Evolutionary conservation across 2,888 invertebrate genomes (phyloP), one percentile per base, ranked within the genome.

Genomic region (Acleris emargana): DNA sequence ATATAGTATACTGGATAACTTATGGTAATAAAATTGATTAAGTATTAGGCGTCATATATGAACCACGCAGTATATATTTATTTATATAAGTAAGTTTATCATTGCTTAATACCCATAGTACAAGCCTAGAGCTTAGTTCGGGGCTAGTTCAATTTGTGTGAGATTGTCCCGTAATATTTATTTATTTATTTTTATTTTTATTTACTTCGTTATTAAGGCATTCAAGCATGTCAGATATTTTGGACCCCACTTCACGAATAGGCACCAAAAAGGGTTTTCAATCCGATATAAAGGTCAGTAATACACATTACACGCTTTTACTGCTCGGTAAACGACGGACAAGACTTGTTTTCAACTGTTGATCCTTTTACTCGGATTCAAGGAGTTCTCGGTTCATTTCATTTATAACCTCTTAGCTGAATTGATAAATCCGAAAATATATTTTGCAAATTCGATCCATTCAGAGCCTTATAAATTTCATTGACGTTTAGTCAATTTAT

Each of bases 261-360:
- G 50, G 20, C 59, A 7, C 16, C 22, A 18, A 45, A 57, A 55
- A 59, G 49, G 45, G 45, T 45, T 66, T 43, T 60, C 66, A 61
- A 66, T 66, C 47, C 20, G 22, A 47, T 28, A 55, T 57, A 61
- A 59, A 59, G 64, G 54, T n/a, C 16, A 51, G 50, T 52, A 32
- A 42, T 55, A 28, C 64, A 45, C 55, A 61, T 66, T 60, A 64
- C 50, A 60, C 43, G 57, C 66, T 57, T 61, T 61, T 66, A 55
- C 38, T 47, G 50, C n/a, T 20, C 38, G 60, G 45, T 60, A n/a
- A 51, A 53, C 20, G 38, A 38, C 60, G 22, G 47, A 55, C 17
- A 55, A 57, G 55, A 60, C 51, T 61, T 61, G 57, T 61, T 57
- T 57, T 61, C 43, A 17, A 57, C 43, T 38, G 51, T 47, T 51